Percentiles rank a stretch among this genome's conserved stretches.
Conservation (phyloP, 2,888 invertebrate genomes). For the Pycnomerus fuliginosus region DNA sequence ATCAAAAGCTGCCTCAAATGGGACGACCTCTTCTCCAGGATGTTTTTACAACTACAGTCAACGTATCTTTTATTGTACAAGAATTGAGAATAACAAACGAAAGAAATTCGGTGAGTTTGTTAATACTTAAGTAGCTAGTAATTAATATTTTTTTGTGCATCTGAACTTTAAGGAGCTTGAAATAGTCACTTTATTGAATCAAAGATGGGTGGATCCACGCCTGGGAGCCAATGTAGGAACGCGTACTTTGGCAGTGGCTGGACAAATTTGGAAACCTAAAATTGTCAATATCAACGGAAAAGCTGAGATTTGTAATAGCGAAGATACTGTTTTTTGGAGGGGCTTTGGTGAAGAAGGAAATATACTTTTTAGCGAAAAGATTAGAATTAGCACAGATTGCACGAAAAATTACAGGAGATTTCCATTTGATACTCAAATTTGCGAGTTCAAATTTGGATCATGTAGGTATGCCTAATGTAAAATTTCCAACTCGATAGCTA, state of each 20-base stretch:
- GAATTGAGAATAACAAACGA: conserved; percentile 28
- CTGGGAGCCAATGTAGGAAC: conserved; percentile 36
- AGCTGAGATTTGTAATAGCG: conserved; percentile 23
- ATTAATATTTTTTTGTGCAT: conserved; percentile 4
- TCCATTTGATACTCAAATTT: conserved; percentile 41
- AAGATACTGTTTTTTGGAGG: conserved; percentile 40
- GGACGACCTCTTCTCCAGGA: conserved; percentile 29
- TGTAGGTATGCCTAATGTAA: conserved; percentile 28
- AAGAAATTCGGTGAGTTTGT: conserved; percentile 32
- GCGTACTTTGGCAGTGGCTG: conserved; percentile 36
- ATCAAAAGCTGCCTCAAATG: conserved; percentile 29
- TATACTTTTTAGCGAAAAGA: conserved; percentile 38
- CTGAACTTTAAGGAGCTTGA: conserved; percentile 30
- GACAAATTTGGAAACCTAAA: conserved; percentile 43
- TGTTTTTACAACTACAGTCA: conserved; percentile 30
- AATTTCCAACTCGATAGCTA: not conserved
- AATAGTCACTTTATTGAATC: conserved; percentile 32
- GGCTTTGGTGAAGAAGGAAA: conserved; percentile 38
- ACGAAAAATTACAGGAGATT: conserved; percentile 34
- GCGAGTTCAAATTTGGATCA: conserved; percentile 39
- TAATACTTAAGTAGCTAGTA: not conserved
- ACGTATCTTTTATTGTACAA: conserved; percentile 34
- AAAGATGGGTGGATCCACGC: conserved; percentile 40
- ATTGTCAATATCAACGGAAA: conserved; percentile 34
- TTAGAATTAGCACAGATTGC: conserved; percentile 29